These are phyloP conservation scores for Mesocentrotus franciscanus DNA, from an alignment of 53 echinoderm and acorn worm genomes.

Conservation along the genomic window DNA sequence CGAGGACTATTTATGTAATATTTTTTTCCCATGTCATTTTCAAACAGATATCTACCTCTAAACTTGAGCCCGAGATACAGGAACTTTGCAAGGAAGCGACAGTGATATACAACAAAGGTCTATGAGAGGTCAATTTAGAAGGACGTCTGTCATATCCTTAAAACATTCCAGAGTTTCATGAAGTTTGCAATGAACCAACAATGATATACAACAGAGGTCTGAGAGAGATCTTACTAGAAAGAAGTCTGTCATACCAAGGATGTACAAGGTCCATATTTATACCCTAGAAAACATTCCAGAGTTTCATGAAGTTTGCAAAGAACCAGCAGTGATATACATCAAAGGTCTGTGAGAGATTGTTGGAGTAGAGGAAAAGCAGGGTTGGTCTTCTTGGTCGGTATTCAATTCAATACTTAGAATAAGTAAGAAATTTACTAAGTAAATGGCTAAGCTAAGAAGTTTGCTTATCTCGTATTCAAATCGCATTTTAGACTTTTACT, in stretches of 20 bases:
- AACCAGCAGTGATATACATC: too few relatives aligned
- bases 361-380: too few relatives aligned
- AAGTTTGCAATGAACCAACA: neutral
- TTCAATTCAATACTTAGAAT: too few relatives aligned
- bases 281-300: neutral
- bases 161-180: conserved; percentile 46
- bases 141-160: too few relatives aligned
- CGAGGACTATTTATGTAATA: neutral
- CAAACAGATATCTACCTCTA: conserved; percentile 74
- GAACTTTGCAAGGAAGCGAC: conserved; percentile 68
- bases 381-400: too few relatives aligned
- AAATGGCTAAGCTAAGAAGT: too few relatives aligned
- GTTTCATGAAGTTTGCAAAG: neutral
- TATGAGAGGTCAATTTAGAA: conserved; percentile 46
- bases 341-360: too few relatives aligned
- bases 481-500: too few relatives aligned
- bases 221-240: neutral
- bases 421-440: too few relatives aligned
- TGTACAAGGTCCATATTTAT: too few relatives aligned
- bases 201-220: conserved; percentile 87
- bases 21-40: neutral
- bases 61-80: conserved; percentile 87
- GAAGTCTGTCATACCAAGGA: neutral
- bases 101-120: conserved; percentile 88
- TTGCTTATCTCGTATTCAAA: too few relatives aligned